These are phyloP conservation scores for Temnopleurus reevesii DNA, from an alignment of 53 echinoderm and acorn worm genomes.

Conservation along the genomic window DNA sequence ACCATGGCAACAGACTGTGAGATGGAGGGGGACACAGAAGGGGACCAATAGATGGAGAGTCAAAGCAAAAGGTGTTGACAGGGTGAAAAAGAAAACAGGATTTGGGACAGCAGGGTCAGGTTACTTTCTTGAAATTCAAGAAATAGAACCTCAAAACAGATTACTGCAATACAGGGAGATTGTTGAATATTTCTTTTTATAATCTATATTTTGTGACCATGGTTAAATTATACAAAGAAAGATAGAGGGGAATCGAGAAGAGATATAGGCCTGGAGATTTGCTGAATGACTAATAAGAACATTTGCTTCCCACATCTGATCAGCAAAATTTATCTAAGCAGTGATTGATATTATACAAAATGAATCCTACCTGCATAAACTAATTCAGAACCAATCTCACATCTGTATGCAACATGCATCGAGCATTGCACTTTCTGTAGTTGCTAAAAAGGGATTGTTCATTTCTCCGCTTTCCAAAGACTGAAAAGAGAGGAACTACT, in stretches of 20 bases:
- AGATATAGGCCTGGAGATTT: background rate
- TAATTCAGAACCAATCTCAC: background rate
- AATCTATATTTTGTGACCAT: too few relatives aligned
- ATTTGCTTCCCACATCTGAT: background rate
- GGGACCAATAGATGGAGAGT: background rate
- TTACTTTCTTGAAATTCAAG: background rate
- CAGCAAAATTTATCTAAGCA: too few relatives aligned
- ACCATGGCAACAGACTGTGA: slow-evolving; percentile 25
- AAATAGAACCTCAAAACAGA: background rate
- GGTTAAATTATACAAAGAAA: too few relatives aligned
- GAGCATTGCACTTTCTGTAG: background rate
- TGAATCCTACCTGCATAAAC: background rate
- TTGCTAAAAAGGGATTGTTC: background rate
- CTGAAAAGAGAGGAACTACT: slow-evolving; percentile 9
- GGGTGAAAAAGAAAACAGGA: background rate
- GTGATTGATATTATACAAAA: background rate
- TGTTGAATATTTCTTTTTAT: too few relatives aligned
- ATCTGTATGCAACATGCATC: background rate
- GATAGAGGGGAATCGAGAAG: too few relatives aligned
- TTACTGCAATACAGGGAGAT: too few relatives aligned
- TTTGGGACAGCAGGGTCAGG: background rate
- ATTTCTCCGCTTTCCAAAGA: background rate
- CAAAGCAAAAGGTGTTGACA: background rate
- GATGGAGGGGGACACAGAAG: slow-evolving; percentile 9
- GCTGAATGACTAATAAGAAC: too few relatives aligned